Base-by-base conservation (phyloP, 2,888 invertebrate species). In the Panopea generosa region DNA sequence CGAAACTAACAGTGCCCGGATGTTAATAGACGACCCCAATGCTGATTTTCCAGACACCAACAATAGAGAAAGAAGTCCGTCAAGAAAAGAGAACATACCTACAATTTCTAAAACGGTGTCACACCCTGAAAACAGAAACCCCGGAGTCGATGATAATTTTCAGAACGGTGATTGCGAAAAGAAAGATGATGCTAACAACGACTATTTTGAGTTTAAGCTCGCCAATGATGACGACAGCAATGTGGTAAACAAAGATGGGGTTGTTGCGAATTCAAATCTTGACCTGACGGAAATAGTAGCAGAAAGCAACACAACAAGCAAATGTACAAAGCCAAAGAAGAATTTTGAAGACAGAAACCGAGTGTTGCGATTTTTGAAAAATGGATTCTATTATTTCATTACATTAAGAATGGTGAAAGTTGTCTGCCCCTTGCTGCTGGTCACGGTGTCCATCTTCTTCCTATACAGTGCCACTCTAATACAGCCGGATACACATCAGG, bases 401-500 rank as follows among this genome's bases (percentile, higher is more conserved):
- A 86, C 89, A 2, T 82, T 86, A 59, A 77, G 84, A 33, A 56
- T 77, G 16, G 76, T 80, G 6, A 84, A 86, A 47, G 81, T 89
- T 66, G 29, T 77, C 6, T 70, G 88, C 1, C 77, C 89, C 1
- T 33, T 76, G 2, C 6, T 86, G 26, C 86, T 84, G 38, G 55
- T 84, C 2, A 79, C 63, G 2, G 16, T 85, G 2, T 55, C 87
- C 0, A 68, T 78, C 7, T 81, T 87, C 57, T 88, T 87, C 66
- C 82, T 86, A 11, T 82, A 84, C 45, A 84, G 83, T 53, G 88
- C 88, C 3, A 82, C 87, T 6, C 53, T 50, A 14, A 61, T 90
- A 9, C 72, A 88, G 49, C 86, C 89, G 14, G 89, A 90, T 29
- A 86, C 90, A 33, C 84, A 90, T 56, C 83, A 87, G 84, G 91